phyloP scores from a whole-genome alignment of 1,140 invertebrate genomes.

The Nymphalis io region DNA sequence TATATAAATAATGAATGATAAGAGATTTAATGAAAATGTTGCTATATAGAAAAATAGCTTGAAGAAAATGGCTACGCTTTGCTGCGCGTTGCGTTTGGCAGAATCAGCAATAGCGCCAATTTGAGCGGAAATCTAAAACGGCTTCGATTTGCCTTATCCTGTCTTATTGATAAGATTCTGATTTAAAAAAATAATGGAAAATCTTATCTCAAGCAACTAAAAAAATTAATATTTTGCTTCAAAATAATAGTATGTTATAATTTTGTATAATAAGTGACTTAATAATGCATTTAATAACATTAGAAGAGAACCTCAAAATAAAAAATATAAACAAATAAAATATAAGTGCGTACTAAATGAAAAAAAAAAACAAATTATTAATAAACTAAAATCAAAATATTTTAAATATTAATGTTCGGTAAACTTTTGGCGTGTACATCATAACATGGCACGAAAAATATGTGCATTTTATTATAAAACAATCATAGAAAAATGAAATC shows the following conservation, averaged over 20 bases:
- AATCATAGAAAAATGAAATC: conserved; percentile 31
- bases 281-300: too few relatives aligned
- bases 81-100: conserved; percentile 1
- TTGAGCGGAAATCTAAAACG: conserved; percentile 3
- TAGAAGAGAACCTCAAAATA: too few relatives aligned
- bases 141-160: neutral
- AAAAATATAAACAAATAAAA: neutral
- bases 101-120: neutral
- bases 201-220: neutral
- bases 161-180: neutral
- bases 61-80: neutral
- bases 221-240: neutral
- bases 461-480: conserved; percentile 1
- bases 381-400: too few relatives aligned
- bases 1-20: neutral
- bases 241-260: too few relatives aligned
- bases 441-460: neutral
- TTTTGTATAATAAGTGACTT: too few relatives aligned
- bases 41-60: neutral
- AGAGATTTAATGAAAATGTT: neutral
- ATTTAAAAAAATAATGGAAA: neutral
- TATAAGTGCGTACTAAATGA: neutral
- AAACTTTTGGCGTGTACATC: conserved; percentile 7
- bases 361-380: neutral
- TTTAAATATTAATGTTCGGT: neutral